These are phyloP conservation scores for Macrosiphum euphorbiae DNA, from an alignment of 2,888 invertebrate species.

Conservation along the genomic window DNA sequence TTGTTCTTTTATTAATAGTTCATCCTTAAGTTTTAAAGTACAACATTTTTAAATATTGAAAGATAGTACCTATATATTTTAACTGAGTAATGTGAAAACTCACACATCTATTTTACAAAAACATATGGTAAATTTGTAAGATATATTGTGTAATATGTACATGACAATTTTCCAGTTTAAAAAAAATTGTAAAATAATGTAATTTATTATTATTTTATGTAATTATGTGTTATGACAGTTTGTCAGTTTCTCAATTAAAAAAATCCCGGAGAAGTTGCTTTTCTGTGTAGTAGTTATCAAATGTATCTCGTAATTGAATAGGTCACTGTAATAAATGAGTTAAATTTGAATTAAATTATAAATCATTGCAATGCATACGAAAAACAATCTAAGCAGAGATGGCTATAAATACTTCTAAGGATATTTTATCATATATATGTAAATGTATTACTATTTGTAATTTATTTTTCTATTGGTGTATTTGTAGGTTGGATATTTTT, in stretches of 20 bases:
- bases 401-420: background rate
- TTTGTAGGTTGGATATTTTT: background rate
- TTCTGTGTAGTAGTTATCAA: background rate
- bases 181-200: background rate
- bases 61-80: background rate
- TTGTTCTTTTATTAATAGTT: background rate
- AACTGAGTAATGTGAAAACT: background rate
- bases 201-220: background rate
- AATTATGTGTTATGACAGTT: background rate
- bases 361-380: background rate
- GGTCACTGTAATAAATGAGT: background rate
- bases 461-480: background rate
- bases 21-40: background rate
- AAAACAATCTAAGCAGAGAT: background rate
- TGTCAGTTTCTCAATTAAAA: background rate
- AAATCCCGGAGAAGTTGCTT: background rate
- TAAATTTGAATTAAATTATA: background rate
- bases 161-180: background rate
- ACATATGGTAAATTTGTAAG: background rate
- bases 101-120: background rate
- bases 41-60: background rate
- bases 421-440: background rate
- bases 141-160: background rate
- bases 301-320: background rate
- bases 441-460: background rate